Evolutionary conservation across 1,140 invertebrate species (phyloP).

Genomic region (Temnothorax curvispinosus): DNA sequence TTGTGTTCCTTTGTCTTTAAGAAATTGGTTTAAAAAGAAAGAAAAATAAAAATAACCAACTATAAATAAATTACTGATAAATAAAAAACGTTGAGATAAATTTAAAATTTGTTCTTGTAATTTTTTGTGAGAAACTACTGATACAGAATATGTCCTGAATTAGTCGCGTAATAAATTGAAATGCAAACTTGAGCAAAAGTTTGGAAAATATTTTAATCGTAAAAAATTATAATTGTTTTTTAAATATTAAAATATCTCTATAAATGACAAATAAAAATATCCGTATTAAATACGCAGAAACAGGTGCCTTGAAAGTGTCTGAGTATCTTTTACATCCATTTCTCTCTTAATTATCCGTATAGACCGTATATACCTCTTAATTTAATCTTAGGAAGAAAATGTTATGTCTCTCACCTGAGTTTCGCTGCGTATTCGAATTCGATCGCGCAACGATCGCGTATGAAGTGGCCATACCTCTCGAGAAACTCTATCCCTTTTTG

Average conservation of each 20-base stretch:
- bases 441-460: conserved; percentile 96
- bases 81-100: not conserved
- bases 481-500: conserved; percentile 99
- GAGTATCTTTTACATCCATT: no score
- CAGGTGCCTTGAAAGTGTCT: not conserved
- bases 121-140: not conserved
- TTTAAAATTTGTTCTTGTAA: not conserved
- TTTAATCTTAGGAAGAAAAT: not conserved
- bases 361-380: not conserved
- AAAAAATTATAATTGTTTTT: not conserved
- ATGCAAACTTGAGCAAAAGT: not conserved
- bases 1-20: not conserved
- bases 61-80: not conserved
- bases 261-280: not conserved
- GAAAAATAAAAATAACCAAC: not conserved
- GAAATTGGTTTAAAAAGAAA: not conserved
- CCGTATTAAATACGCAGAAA: not conserved
- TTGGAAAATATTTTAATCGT: not conserved
- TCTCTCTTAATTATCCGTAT: no score
- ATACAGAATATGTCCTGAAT: not conserved
- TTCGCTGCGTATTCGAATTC: conserved; percentile 98
- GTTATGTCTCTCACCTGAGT: conserved; percentile 90
- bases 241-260: conserved; percentile 8
- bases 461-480: conserved; percentile 97
- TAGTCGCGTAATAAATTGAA: not conserved